Evolutionary conservation across 1,140 invertebrate genomes (phyloP).

Genomic region (Eueides isabella): DNA sequence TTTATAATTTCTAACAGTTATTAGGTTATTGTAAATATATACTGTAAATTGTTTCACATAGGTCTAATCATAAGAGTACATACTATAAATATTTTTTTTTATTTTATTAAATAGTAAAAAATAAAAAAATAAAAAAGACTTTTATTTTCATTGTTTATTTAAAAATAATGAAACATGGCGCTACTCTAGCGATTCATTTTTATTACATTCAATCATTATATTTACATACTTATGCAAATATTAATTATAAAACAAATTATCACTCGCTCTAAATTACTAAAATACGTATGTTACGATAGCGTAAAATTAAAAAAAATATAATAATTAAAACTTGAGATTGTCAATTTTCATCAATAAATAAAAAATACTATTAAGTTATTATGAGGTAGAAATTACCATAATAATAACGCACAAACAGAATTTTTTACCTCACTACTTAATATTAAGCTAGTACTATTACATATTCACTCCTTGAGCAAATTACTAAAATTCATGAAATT

Average conservation of each 20-base stretch:
- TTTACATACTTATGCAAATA: not conserved
- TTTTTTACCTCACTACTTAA: not conserved
- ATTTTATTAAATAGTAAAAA: constrained; percentile 32
- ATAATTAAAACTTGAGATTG: not conserved
- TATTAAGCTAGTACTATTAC: constrained; percentile 9
- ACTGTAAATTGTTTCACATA: constrained; percentile 50
- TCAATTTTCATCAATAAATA: constrained; percentile 5
- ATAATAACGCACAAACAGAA: not conserved
- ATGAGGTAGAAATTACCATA: constrained; percentile 11
- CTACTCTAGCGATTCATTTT: constrained; percentile 43
- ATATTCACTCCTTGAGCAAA: not conserved
- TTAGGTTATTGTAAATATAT: constrained; percentile 45
- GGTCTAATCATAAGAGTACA: constrained; percentile 21
- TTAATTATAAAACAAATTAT: constrained; percentile 1
- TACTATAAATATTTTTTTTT: constrained; percentile 29
- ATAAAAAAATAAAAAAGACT: constrained; percentile 22
- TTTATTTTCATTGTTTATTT: constrained; percentile 31
- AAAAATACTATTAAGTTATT: constrained; percentile 12
- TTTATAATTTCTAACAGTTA: constrained; percentile 1
- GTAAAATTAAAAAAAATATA: not conserved
- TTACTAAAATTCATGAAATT: not conserved
- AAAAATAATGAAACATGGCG: constrained; percentile 43
- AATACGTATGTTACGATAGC: not conserved
- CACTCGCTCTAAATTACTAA: not conserved
- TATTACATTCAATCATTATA: constrained; percentile 20